These are phyloP conservation scores for Crocidura indochinensis DNA, from an alignment of 2,797 vertebrate genomes.

Conservation along the genomic window DNA sequence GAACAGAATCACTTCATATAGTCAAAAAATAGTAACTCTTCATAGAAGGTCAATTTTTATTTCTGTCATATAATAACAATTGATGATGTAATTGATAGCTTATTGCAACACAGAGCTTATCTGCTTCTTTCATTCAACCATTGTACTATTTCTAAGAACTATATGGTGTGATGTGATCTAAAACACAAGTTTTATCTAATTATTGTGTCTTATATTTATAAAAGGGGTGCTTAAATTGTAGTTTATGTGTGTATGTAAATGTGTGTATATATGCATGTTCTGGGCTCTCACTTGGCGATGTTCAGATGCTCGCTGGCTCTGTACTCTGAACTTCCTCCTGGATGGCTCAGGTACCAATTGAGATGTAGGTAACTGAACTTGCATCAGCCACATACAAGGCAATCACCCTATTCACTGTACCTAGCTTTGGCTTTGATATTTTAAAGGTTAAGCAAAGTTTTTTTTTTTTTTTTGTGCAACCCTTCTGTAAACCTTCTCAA, in stretches of 20 bases:
- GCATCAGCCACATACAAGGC: too few species aligned
- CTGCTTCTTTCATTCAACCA: not conserved
- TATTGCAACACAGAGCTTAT: accelerated
- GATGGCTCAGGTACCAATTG: too few species aligned
- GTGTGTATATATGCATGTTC: too few species aligned
- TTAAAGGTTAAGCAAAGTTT: not conserved
- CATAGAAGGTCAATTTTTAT: not conserved
- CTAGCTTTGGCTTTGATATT: too few species aligned
- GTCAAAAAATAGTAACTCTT: not conserved
- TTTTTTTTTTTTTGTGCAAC: not conserved
- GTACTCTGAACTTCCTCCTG: too few species aligned
- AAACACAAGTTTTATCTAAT: not conserved
- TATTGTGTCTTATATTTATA: not conserved
- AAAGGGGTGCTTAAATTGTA: not conserved
- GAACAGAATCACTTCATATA: too few species aligned
- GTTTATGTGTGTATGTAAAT: too few species aligned
- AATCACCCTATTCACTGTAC: too few species aligned
- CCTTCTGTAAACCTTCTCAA: not conserved
- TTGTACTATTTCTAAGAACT: not conserved
- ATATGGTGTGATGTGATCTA: not conserved
- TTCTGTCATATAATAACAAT: not conserved
- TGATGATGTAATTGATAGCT: not conserved
- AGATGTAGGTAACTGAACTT: too few species aligned
- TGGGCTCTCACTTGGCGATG: too few species aligned
- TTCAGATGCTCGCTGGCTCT: too few species aligned